These are phyloP conservation scores for Clarias magur DNA, from an alignment of 2,113 vertebrate genomes.

Conservation along the genomic window DNA sequence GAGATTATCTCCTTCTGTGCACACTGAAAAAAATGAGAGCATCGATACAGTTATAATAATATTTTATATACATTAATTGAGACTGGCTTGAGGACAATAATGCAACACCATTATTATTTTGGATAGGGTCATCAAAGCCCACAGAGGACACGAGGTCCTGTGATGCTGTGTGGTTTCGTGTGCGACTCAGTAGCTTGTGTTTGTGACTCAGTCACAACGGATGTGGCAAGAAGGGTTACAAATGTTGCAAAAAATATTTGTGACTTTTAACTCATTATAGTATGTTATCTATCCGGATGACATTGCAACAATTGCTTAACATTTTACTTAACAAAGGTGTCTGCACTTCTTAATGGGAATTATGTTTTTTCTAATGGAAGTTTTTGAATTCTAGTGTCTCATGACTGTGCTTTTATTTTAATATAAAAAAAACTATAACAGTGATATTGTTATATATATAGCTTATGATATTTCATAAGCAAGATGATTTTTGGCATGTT, in stretches of 20 bases:
- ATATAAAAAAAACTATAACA: too few species aligned
- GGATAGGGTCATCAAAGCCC: background rate
- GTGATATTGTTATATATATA: too few species aligned
- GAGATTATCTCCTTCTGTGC: background rate
- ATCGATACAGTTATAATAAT: too few species aligned
- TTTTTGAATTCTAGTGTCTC: background rate
- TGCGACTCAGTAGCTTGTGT: conserved; percentile 1
- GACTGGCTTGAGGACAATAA: background rate
- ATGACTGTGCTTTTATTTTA: background rate
- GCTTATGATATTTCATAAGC: too few species aligned
- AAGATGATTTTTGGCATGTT: too few species aligned
- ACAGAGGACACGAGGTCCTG: background rate
- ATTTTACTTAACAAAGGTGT: background rate
- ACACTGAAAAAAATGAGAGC: background rate
- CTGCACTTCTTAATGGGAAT: background rate
- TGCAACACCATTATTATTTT: background rate
- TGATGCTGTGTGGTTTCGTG: background rate
- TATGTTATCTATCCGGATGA: background rate
- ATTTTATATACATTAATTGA: background rate
- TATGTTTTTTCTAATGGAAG: background rate
- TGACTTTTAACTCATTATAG: background rate
- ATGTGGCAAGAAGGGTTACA: background rate
- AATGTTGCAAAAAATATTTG: background rate
- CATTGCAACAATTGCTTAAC: background rate
- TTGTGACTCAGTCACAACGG: background rate